Conservation (phyloP, 2,888 invertebrate genomes). For the Catonia carolina region DNA sequence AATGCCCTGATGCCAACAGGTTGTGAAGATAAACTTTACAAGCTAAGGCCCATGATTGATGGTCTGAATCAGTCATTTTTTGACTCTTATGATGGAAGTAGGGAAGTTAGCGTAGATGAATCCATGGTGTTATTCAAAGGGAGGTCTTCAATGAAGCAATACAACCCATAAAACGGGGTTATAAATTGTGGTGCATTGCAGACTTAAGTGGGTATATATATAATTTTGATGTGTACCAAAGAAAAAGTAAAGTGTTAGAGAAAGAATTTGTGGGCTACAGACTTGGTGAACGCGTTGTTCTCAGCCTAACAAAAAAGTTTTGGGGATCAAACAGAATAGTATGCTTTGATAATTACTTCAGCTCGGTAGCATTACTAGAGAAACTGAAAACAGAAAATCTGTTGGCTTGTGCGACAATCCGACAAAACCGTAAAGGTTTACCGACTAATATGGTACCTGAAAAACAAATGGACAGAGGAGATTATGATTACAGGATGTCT, state of each 20-base stretch:
- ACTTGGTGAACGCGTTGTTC: constrained; percentile 19
- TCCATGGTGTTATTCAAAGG: constrained; percentile 22
- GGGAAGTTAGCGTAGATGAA: constrained; percentile 20
- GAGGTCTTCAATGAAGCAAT: constrained; percentile 13
- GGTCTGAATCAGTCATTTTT: neutral
- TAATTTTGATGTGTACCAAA: constrained; percentile 21
- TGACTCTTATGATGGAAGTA: neutral
- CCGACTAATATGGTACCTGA: neutral
- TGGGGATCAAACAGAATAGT: constrained; percentile 14
- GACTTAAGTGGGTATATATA: constrained; percentile 11
- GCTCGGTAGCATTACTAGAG: constrained; percentile 20
- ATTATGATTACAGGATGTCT: constrained; percentile 26
- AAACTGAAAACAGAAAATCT: constrained; percentile 18
- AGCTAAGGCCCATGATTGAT: neutral
- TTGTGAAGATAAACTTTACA: neutral
- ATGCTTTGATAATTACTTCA: constrained; percentile 26
- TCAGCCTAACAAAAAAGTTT: constrained; percentile 17
- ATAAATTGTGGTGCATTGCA: constrained; percentile 19
- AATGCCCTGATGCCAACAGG: neutral
- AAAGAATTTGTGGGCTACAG: constrained; percentile 4
- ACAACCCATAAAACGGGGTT: constrained; percentile 18
- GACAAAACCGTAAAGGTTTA: constrained; percentile 20
- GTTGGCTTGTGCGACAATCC: constrained; percentile 23
- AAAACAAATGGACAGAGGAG: constrained; percentile 21
- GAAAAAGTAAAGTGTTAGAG: constrained; percentile 25